Evolutionary conservation across 2,888 invertebrate genomes (phyloP).

Genomic region (Nudaria mundana): DNA sequence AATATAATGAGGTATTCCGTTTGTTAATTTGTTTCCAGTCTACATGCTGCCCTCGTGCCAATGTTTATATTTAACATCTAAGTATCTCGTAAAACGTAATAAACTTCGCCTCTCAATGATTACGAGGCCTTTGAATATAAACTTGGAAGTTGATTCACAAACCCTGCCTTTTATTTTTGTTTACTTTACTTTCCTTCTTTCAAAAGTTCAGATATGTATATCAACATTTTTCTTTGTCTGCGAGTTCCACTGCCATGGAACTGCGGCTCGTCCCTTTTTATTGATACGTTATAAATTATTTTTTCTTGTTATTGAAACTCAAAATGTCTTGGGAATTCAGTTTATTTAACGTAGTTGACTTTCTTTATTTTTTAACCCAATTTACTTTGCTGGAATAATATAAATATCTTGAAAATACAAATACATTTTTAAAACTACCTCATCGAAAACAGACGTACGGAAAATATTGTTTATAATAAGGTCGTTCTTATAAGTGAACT

Average conservation of each 20-base stretch:
- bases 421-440: too few species aligned
- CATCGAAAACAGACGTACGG: too few species aligned
- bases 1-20: slow-evolving; percentile 46
- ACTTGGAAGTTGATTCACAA: slow-evolving; percentile 61
- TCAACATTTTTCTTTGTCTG: slow-evolving; percentile 56
- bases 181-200: slow-evolving; percentile 55
- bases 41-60: slow-evolving; percentile 51
- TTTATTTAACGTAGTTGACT: too few species aligned
- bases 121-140: slow-evolving; percentile 70
- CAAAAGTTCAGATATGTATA: slow-evolving; percentile 54
- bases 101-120: slow-evolving; percentile 69
- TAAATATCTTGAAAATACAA: background rate
- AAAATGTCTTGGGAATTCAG: slow-evolving; percentile 30
- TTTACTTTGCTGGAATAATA: slow-evolving; percentile 1
- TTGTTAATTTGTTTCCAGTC: slow-evolving; percentile 71
- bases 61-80: slow-evolving; percentile 61
- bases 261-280: slow-evolving; percentile 45
- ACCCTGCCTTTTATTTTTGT: slow-evolving; percentile 64
- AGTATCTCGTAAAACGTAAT: slow-evolving; percentile 56
- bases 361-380: slow-evolving; percentile 1
- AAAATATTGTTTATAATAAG: too few species aligned
- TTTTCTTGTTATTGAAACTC: slow-evolving; percentile 33
- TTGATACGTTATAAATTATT: slow-evolving; percentile 49
- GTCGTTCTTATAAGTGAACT: slow-evolving; percentile 18
- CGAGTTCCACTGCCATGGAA: slow-evolving; percentile 43